phyloP scores from a whole-genome alignment of 2,888 invertebrate species.

The Epistrophella euchroma region DNA sequence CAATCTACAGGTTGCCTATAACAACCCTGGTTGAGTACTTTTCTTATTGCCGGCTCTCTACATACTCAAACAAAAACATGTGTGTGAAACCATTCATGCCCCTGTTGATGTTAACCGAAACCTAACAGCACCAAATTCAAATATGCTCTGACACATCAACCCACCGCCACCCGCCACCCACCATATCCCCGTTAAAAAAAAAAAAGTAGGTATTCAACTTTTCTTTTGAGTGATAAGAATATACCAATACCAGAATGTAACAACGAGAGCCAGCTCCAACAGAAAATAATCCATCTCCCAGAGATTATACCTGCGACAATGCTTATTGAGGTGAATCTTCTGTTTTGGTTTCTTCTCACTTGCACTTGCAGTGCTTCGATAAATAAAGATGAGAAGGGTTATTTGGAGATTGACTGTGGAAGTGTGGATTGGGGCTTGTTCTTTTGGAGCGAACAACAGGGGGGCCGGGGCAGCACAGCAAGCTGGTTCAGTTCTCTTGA shows the following conservation, averaged over 20 bases:
- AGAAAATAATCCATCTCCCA: slow-evolving; percentile 8
- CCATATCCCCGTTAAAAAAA: not conserved
- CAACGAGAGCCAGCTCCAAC: not conserved
- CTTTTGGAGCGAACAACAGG: not conserved
- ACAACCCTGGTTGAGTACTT: slow-evolving; percentile 53
- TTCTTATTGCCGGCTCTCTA: not conserved
- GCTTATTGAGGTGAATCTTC: not conserved
- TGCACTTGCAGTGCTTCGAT: not conserved
- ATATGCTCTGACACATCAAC: not conserved
- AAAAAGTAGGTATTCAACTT: not conserved
- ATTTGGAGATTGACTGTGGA: not conserved
- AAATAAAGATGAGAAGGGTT: slow-evolving; percentile 18
- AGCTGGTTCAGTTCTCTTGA: slow-evolving; percentile 18
- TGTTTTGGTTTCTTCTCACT: slow-evolving; percentile 33
- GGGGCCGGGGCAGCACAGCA: not conserved
- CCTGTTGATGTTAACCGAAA: no score
- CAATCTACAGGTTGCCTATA: slow-evolving; percentile 51
- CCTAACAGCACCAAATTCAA: not conserved
- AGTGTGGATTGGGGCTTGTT: not conserved
- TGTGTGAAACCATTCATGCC: not conserved
- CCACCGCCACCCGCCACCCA: not conserved
- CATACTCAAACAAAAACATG: not conserved
- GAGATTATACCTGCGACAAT: slow-evolving; percentile 5
- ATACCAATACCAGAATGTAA: no score
- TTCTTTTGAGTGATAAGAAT: not conserved